Base-by-base conservation (phyloP, 2,888 invertebrate species). In the Podotricha telesiphe region DNA sequence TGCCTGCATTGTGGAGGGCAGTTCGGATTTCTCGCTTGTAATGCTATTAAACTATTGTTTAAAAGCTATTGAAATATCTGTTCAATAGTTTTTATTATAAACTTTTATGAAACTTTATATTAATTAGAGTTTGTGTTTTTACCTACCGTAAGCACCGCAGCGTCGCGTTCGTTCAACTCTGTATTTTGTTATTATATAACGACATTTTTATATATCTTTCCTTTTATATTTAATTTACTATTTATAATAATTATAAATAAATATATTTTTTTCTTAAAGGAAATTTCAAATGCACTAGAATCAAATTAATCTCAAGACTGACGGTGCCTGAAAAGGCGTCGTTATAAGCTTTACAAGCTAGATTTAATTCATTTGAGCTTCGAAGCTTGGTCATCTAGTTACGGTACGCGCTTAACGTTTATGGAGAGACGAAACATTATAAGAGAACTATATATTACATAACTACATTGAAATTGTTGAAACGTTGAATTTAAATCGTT, bases 221-320 rank as follows among this genome's bases (percentile, higher is more conserved):
- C 28, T 17, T 19, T 34, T 17, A 19, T 15, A 22, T 62, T 62
- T 34, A 13, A 28, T 34, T 34, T 37, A 15, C 13, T 37, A 37
- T 37, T 37, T 62, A 62, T 17, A 48, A 48, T 22, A 0, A 19
- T 62, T 62, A 50, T 34, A 50, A 48, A 50, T 62, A 62, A 34
- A 62, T 34, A 48, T 61, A 10, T 2, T 34, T 65, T 59, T 65
- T 56, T 51, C 45, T 61, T 59, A 65, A 37, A 53, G 59, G 53
- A 65, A 65, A 70, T 65, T 58, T 67, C 19, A 62, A 62, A 62
- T 62, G 62, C 48, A 48, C 48, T 48, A 34, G 62, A 62, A 70
- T 72, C 65, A 64, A 72, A 72, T 72, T 70, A 69, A 69, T 69
- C 62, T 67, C 70, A 65, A 72, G 72, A 65, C 67, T 70, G 48